Base-by-base conservation (phyloP, 2,797 vertebrate genomes). In the Pteropus rufus region DNA sequence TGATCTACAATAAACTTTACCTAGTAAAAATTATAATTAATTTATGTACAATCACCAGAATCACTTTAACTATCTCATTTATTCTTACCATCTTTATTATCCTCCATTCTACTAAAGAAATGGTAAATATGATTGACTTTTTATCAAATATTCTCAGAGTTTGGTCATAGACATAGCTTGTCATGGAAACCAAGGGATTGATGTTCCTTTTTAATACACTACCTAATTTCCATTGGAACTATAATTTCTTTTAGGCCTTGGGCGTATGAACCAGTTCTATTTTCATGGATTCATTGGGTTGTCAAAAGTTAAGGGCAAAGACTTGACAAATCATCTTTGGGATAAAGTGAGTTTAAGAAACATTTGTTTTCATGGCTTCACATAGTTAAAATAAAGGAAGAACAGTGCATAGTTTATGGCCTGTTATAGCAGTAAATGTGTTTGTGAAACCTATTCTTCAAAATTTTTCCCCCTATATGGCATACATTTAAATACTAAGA, bases 261-360 rank as follows among this genome's bases (percentile, higher is more conserved):
- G 54, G 23, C 49, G 46, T 85, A 10, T 69, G n/a, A 44, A 60
- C 34, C 14, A 64, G 44, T 62, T 93, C 39, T 80, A 31, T 92
- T 97, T 94, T 95, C 21, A 6, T 39, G n/a, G 34, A 76, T 81
- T 93, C 18, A 56, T 44, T 90, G 67, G 62, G 31, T 73, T 96
- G 36, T 84, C 85, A 76, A 92, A 91, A 75, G 56, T 39, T 86
- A 82, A 77, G 62, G 72, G 24, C 89, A 95, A 73, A 84, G 54
- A 67, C 64, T 65, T 88, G 85, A 92, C 31, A 94, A 88, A 84
- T 94, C 56, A 44, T 95, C 29, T 73, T 94, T 65, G 88, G 58
- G 44, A 90, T 52, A 92, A 96, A 41, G 62, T 94, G 60, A 90
- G 54, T 76, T 88, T 69, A 94, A 77, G 75, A 93, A 90, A 64